Evolutionary conservation across 2,113 vertebrate species (phyloP).

Genomic region (Telmatochromis brichardi): DNA sequence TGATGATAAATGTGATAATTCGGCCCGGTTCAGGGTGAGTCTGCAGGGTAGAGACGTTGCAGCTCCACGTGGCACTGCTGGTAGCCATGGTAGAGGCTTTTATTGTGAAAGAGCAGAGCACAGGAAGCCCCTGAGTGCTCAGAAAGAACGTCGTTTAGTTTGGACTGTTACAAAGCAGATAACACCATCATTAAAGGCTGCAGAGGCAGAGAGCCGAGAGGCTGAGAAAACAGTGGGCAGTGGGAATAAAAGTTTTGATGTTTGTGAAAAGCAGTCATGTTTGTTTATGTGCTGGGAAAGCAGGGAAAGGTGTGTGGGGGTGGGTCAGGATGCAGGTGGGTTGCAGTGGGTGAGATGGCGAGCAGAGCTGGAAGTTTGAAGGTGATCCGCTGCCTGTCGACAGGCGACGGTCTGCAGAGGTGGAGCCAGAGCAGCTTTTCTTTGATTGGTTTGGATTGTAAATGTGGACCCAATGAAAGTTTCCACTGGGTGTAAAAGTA

Average conservation of each 20-base stretch:
- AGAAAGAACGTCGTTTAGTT: fast-evolving
- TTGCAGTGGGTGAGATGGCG: not conserved
- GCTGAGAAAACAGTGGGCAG: not conserved
- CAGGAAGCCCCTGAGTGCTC: not conserved
- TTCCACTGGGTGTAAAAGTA: not conserved
- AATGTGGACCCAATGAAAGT: not conserved
- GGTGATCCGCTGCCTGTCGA: not conserved
- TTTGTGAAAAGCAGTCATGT: not conserved
- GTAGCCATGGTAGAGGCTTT: not conserved
- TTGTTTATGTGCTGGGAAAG: fast-evolving
- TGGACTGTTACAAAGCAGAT: not conserved
- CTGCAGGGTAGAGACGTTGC: not conserved
- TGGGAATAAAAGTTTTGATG: not conserved
- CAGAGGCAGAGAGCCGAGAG: not conserved
- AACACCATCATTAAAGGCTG: not conserved
- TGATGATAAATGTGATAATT: not conserved
- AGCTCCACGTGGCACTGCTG: not conserved
- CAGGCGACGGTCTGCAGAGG: not conserved
- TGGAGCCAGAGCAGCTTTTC: not conserved
- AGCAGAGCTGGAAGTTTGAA: not conserved
- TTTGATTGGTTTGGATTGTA: not conserved
- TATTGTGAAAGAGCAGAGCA: not conserved
- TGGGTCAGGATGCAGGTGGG: not conserved
- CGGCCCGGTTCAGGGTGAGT: fast-evolving
- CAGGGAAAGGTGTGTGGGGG: not conserved